Evolutionary conservation across 2,797 vertebrate species (phyloP).

Genomic region (Scyliorhinus canicula): DNA sequence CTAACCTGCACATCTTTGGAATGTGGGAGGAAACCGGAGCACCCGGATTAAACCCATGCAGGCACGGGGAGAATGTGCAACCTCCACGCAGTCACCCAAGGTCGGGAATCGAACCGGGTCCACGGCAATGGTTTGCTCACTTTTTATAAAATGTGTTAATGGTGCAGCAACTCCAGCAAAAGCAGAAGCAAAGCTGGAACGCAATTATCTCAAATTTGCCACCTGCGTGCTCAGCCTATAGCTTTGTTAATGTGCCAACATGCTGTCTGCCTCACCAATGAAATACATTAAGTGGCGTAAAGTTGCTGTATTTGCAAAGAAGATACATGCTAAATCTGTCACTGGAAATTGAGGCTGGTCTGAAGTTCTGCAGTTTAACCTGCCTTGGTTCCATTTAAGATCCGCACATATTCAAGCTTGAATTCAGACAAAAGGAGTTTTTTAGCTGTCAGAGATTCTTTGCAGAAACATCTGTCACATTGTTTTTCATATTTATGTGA

Average conservation of each 20-base stretch:
- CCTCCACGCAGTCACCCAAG: too few species aligned
- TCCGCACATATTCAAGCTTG: background rate
- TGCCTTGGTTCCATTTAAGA: background rate
- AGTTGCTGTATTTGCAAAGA: background rate
- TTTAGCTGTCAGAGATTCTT: background rate
- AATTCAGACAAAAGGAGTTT: background rate
- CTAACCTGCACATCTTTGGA: too few species aligned
- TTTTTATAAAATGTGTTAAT: background rate
- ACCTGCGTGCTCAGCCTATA: background rate
- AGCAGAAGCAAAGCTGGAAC: background rate
- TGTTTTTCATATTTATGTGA: background rate
- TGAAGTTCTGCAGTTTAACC: background rate
- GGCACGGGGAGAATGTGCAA: too few species aligned
- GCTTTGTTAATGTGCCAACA: background rate
- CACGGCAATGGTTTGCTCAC: too few species aligned
- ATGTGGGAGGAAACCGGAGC: too few species aligned
- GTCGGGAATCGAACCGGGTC: too few species aligned
- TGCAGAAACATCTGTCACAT: background rate
- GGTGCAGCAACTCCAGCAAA: background rate
- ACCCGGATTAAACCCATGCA: too few species aligned
- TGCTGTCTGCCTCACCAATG: background rate
- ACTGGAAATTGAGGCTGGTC: background rate
- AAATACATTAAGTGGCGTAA: background rate
- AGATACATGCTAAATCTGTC: background rate
- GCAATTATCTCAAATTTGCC: background rate